Conservation (phyloP, 2,888 invertebrate species). For the Miltochrista miniata region DNA sequence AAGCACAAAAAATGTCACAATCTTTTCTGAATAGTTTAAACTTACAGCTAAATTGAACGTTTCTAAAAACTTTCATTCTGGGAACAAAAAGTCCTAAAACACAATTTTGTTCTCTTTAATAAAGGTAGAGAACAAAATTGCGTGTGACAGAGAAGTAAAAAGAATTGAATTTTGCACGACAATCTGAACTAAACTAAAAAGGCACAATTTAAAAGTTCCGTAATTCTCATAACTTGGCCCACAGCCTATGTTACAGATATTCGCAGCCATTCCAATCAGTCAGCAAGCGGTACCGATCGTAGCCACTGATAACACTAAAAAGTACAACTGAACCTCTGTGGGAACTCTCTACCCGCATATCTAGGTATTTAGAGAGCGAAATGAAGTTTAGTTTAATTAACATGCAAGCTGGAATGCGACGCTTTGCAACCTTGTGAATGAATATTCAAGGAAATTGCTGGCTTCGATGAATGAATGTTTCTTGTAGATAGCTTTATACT, state of each 20-base stretch:
- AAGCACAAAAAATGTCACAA: too few species aligned
- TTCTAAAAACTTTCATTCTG: too few species aligned
- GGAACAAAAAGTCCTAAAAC: too few species aligned
- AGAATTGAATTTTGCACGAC: too few species aligned
- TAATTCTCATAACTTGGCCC: slow-evolving; percentile 15
- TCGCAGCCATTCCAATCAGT: slow-evolving; percentile 39
- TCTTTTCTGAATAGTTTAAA: too few species aligned
- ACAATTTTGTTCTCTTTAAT: too few species aligned
- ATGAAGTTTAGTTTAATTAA: slow-evolving; percentile 34
- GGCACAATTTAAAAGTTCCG: too few species aligned
- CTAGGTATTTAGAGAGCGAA: slow-evolving; percentile 35
- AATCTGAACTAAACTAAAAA: too few species aligned
- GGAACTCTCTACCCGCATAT: slow-evolving; percentile 36
- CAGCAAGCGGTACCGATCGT: slow-evolving; percentile 36
- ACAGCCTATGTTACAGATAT: slow-evolving; percentile 32
- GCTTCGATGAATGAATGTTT: slow-evolving; percentile 3
- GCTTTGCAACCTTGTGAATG: slow-evolving; percentile 7
- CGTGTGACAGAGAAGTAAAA: too few species aligned
- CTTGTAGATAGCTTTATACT: too few species aligned
- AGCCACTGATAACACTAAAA: slow-evolving; percentile 34
- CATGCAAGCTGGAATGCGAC: slow-evolving; percentile 17
- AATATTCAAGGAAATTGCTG: slow-evolving; percentile 4
- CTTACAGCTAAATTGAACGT: too few species aligned
- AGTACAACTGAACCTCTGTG: slow-evolving; percentile 28
- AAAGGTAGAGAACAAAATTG: too few species aligned